Base-by-base conservation (phyloP, 2,888 invertebrate genomes). In the Ramazzottius varieornatus region DNA sequence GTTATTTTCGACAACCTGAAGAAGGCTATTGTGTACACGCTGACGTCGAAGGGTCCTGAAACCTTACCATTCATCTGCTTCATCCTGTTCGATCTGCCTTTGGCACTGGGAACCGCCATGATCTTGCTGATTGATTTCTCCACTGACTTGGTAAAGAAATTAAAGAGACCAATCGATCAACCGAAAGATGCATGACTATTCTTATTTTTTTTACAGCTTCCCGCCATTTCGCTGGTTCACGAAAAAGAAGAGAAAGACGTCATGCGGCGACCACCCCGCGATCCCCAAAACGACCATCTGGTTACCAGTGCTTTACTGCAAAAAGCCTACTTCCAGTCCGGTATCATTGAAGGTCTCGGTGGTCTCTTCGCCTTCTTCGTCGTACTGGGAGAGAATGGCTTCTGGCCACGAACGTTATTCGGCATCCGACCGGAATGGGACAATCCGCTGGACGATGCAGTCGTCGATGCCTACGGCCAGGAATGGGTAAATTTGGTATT, bases 181-280 rank as follows among this genome's bases (percentile, higher is more conserved):
- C 29, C 4, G 20, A 4, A n/a, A 64, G 4, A 64, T 4, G 20
- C 4, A n/a, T 64, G 8, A 64, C 32, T 29, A 16, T 67, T 65
- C 65, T 63, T 67, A 65, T 64, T 65, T 29, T 63, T 33, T 40
- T 67, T 68, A 65, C 66, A 76, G 75, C 74, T 80, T 69, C 81
- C 81, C 40, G 81, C 81, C 68, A 80, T 81, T 70, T 80, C 80
- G 40, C 75, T 81, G 64, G 81, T 81, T 68, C 81, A 81, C 71
- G 81, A 81, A 74, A 4, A 8, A 4, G 20, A 8, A 8, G 54
- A 54, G 29, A 29, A 8, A 8, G 54, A 54, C 54, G 24, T 54
- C 54, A 54, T 54, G 54, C 8, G 4, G 4, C 54, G 54, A 24
- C 54, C 20, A 29, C 54, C 54, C 4, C 13, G 54, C 8, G 29